Base-by-base conservation (phyloP, 1,140 invertebrate genomes). In the Microplitis mediator region DNA sequence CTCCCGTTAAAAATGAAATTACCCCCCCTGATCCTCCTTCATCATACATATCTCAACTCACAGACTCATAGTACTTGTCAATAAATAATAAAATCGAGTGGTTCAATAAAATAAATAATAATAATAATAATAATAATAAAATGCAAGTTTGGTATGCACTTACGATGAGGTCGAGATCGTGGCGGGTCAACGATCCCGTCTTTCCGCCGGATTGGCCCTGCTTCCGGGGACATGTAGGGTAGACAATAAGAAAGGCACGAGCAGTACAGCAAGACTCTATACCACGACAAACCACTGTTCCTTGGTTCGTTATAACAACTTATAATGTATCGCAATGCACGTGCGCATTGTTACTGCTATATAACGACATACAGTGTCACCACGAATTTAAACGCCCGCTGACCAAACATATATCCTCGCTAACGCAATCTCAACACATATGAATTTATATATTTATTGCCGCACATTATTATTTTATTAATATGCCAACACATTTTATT, bases 141-240 rank as follows among this genome's bases (percentile, higher is more conserved):
- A 86, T 86, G 79, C 80, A 81, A 79, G 78, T 80, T 84, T 84
- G 79, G 82, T 81, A 84, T 85, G 80, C 83, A 52, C 71, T 81
- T 76, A 81, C 32, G 77, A 76, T 81, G 82, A 85, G 84, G 82
- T 85, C 80, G 82, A 75, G 84, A 84, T 85, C 83, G 83, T 74
- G 75, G 80, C 71, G 83, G 85, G 86, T 86, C 86, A 87, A 87
- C 84, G 86, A 84, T 86, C 83, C 78, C 81, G 84, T 82, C 85
- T 86, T 87, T 86, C 85, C 85, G 85, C 79, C 82, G 85, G 84
- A 86, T 86, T 85, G 83, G 84, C 84, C 85, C 81, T 84, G 83
- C 86, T 87, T 87, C 86, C 86, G 86, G 86, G 78, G 86, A 86
- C 86, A 86, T 86, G 86, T 87, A 87, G 85, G 86, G 86, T 86